Percentiles rank a stretch among this genome's conserved stretches.
phyloP scores from a whole-genome alignment of 2,113 vertebrate species.

The Anoplopoma fimbria region DNA sequence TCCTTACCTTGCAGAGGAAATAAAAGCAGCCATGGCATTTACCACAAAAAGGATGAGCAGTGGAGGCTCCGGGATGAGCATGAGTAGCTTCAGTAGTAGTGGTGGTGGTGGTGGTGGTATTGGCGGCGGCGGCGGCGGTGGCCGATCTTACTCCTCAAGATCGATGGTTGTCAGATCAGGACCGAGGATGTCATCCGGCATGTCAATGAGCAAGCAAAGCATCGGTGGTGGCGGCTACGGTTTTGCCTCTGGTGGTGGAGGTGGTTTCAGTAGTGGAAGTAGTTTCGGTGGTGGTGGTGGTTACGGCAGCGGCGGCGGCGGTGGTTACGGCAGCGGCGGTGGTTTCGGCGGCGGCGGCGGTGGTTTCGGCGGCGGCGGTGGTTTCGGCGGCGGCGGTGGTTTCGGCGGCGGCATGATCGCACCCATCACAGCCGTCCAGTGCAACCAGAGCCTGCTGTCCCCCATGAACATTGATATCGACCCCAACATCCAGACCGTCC shows the following conservation, averaged over 20 bases:
- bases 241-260: slow-evolving; percentile 55
- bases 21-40: slow-evolving; percentile 55
- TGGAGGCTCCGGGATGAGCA: background rate
- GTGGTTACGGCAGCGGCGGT: no score
- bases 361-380: slow-evolving; percentile 10
- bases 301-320: slow-evolving; percentile 74
- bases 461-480: slow-evolving; percentile 90
- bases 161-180: background rate
- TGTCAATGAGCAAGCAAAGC: background rate
- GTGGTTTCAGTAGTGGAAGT: background rate
- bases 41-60: no score
- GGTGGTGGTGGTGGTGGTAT: slow-evolving; percentile 49
- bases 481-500: slow-evolving; percentile 88
- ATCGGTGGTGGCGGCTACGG: background rate
- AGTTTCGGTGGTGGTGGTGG: no score
- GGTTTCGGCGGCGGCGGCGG: slow-evolving; percentile 15
- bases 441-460: slow-evolving; percentile 87
- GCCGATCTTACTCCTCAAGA: background rate
- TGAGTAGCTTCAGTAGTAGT: background rate
- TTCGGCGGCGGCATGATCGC: slow-evolving; percentile 71
- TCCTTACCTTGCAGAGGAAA: slow-evolving; percentile 32
- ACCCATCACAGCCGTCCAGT: slow-evolving; percentile 72
- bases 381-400: slow-evolving; percentile 19
- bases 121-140: rapidly evolving
- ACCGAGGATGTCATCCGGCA: no score